A percentile compares a stretch with the other conserved stretches of the same genome.
These are phyloP conservation scores for Heliconius melpomene DNA, from an alignment of 1,140 invertebrate genomes.

Conservation along the genomic window DNA sequence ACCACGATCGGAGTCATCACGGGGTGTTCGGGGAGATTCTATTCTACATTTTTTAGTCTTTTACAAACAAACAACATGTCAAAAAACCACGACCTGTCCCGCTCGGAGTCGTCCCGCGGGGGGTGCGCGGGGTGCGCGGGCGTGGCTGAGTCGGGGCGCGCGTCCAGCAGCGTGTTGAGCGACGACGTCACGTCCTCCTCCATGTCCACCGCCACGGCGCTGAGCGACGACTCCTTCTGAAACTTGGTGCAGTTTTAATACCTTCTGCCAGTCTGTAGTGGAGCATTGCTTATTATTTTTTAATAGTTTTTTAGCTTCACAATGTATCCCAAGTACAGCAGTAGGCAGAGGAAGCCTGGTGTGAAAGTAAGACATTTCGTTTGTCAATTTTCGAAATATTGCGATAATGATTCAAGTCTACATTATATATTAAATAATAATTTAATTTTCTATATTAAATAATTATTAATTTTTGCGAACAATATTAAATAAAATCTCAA, in stretches of 20 bases:
- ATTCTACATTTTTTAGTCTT: too few species aligned
- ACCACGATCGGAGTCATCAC: slow-evolving; percentile 53
- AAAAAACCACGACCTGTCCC: slow-evolving; percentile 58
- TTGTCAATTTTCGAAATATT: too few species aligned
- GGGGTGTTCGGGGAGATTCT: background rate
- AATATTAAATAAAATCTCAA: too few species aligned
- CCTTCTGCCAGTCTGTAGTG: background rate
- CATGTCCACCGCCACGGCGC: slow-evolving; percentile 93
- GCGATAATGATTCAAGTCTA: too few species aligned
- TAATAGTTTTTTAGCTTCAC: too few species aligned
- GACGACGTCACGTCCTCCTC: slow-evolving; percentile 96
- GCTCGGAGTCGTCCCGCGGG: slow-evolving; percentile 54
- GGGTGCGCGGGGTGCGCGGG: slow-evolving; percentile 42
- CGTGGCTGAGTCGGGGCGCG: slow-evolving; percentile 85
- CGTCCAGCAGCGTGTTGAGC: slow-evolving; percentile 93
- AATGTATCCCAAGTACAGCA: too few species aligned
- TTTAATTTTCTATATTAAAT: too few species aligned
- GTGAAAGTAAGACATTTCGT: too few species aligned
- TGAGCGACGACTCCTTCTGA: slow-evolving; percentile 88
- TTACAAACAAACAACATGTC: background rate
- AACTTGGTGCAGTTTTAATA: slow-evolving; percentile 53
- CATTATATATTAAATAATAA: too few species aligned
- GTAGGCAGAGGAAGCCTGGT: too few species aligned
- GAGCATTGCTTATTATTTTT: too few species aligned
- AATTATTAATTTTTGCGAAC: too few species aligned